Percentiles rank a stretch among this genome's conserved stretches.
These are phyloP conservation scores for Tribolium madens DNA, from an alignment of 1,140 invertebrate genomes.

Conservation along the genomic window DNA sequence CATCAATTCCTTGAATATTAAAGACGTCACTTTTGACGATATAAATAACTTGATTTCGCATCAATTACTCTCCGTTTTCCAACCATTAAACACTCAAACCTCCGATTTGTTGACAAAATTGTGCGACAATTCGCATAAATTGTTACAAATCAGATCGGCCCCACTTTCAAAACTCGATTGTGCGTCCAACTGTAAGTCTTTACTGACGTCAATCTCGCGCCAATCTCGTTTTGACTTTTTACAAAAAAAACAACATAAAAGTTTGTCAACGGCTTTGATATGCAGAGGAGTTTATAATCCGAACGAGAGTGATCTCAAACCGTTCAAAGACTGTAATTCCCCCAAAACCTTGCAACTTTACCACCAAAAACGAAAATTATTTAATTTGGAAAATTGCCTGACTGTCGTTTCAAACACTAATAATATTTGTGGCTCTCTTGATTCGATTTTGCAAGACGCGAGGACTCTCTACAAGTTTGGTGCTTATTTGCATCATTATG, in stretches of 20 bases:
- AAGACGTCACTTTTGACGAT: slow-evolving; percentile 63
- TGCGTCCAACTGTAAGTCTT: slow-evolving; percentile 40
- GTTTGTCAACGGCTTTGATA: slow-evolving; percentile 25
- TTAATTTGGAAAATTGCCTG: slow-evolving; percentile 66
- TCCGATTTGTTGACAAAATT: slow-evolving; percentile 64
- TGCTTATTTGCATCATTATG: slow-evolving; percentile 71
- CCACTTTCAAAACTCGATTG: slow-evolving; percentile 61
- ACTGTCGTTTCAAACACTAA: slow-evolving; percentile 68
- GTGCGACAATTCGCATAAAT: slow-evolving; percentile 67
- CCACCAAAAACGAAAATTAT: slow-evolving; percentile 64
- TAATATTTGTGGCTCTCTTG: slow-evolving; percentile 62
- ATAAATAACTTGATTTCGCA: slow-evolving; percentile 68
- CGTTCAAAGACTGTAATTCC: slow-evolving; percentile 61
- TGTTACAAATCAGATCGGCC: slow-evolving; percentile 64
- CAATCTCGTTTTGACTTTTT: slow-evolving; percentile 46
- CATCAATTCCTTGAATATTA: slow-evolving; percentile 61
- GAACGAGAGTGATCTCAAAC: slow-evolving; percentile 56
- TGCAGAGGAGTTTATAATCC: slow-evolving; percentile 52
- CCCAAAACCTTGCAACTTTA: slow-evolving; percentile 66
- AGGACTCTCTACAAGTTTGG: slow-evolving; percentile 67
- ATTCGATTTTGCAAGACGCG: slow-evolving; percentile 66
- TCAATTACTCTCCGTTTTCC: slow-evolving; percentile 66
- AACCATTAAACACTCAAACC: slow-evolving; percentile 62
- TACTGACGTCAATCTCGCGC: slow-evolving; percentile 35
- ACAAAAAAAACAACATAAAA: slow-evolving; percentile 61